Evolutionary conservation across 2,113 vertebrate genomes (phyloP).

Genomic region (Tachysurus vachellii): DNA sequence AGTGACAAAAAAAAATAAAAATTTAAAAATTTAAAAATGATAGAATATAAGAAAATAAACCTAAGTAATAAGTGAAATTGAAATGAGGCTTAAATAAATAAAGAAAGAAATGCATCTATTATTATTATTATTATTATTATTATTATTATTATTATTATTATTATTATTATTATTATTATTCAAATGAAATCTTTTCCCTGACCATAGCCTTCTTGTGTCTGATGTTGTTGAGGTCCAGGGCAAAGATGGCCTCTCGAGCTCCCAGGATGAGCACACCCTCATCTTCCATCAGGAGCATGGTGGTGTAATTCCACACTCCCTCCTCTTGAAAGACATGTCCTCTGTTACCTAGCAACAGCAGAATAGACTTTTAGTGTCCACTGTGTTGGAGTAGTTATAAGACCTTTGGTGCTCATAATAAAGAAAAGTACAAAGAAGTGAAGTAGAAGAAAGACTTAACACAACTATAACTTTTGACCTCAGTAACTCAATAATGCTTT

Average conservation of each 20-base stretch:
- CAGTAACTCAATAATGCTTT: neutral
- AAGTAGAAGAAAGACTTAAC: neutral
- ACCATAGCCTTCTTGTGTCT: slow-evolving; percentile 68
- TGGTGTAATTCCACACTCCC: slow-evolving; percentile 72
- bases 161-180: too few relatives aligned
- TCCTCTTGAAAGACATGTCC: slow-evolving; percentile 63
- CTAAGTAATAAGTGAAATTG: too few relatives aligned
- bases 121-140: too few relatives aligned
- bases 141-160: too few relatives aligned
- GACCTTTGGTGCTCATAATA: neutral
- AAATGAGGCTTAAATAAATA: too few relatives aligned
- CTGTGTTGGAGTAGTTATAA: neutral
- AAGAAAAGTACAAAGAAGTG: neutral
- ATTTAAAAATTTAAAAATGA: neutral
- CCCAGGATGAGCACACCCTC: slow-evolving; percentile 69
- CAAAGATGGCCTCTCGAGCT: slow-evolving; percentile 73
- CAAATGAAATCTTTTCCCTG: slow-evolving; percentile 52
- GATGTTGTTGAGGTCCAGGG: slow-evolving; percentile 73
- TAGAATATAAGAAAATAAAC: neutral
- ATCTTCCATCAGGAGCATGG: slow-evolving; percentile 75
- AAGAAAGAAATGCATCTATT: neutral
- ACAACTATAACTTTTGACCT: too few relatives aligned
- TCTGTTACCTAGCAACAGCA: slow-evolving; percentile 59
- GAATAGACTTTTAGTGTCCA: neutral
- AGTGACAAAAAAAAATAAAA: neutral